Conservation (phyloP, 2,797 vertebrate species). For the Heterohyrax brucei region DNA sequence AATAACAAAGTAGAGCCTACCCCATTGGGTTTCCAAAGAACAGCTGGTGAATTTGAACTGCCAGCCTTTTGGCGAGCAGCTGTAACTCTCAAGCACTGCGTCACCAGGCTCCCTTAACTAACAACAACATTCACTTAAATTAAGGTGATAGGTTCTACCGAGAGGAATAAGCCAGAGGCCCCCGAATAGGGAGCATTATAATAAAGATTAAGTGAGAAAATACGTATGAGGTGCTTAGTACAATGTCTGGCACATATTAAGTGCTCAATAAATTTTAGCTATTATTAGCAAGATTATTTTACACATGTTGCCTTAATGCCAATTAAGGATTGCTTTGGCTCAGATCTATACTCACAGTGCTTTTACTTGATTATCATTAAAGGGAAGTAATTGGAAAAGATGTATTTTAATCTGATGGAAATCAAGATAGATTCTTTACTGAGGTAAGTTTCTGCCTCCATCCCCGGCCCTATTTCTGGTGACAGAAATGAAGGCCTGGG, state of each 20-base stretch:
- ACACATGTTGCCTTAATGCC: background rate
- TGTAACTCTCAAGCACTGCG: no score
- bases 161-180: constrained; percentile 27
- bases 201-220: constrained; percentile 71
- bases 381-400: constrained; percentile 72
- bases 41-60: no score
- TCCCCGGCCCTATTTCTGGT: background rate
- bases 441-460: background rate
- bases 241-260: constrained; percentile 49
- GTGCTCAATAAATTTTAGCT: constrained; percentile 56
- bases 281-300: constrained; percentile 71
- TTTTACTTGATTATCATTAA: constrained; percentile 78
- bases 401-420: constrained; percentile 65
- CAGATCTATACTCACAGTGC: background rate
- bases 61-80: no score
- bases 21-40: no score
- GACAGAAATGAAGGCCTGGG: background rate
- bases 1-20: no score
- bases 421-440: constrained; percentile 59
- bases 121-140: background rate
- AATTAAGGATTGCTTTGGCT: constrained; percentile 63
- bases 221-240: background rate
- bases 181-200: constrained; percentile 2
- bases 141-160: constrained; percentile 6
- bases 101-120: background rate